phyloP scores from a whole-genome alignment of 2,797 vertebrate species.

The Fistularia tabacaria region DNA sequence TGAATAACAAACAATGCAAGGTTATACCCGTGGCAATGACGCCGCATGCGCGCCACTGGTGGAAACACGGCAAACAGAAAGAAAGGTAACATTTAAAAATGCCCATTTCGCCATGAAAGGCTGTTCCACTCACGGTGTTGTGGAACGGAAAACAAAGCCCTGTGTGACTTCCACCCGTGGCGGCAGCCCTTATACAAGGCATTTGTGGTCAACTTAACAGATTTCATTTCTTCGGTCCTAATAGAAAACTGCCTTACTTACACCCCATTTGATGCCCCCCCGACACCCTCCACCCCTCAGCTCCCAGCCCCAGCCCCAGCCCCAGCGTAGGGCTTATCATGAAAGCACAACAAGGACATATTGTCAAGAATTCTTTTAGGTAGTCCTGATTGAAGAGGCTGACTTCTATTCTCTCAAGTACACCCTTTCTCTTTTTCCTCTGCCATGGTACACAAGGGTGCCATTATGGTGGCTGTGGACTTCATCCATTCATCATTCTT shows the following conservation, averaged over 20 bases:
- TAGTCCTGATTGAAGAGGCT: slow-evolving; percentile 76
- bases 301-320: slow-evolving; percentile 36
- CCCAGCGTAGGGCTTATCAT: slow-evolving; percentile 70
- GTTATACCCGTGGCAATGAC: slow-evolving; percentile 3
- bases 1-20: slow-evolving; percentile 7
- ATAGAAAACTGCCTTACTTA: slow-evolving; percentile 59
- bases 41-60: slow-evolving; percentile 17
- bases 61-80: slow-evolving; percentile 25
- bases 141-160: slow-evolving; percentile 38
- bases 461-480: slow-evolving; percentile 67
- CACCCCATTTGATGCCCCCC: slow-evolving; percentile 60
- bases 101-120: slow-evolving; percentile 26
- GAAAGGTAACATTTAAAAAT: slow-evolving; percentile 36
- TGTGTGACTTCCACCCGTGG: slow-evolving; percentile 53
- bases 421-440: slow-evolving; percentile 57
- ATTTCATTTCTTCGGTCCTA: slow-evolving; percentile 62
- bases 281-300: slow-evolving; percentile 31
- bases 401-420: slow-evolving; percentile 69
- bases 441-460: slow-evolving; percentile 64
- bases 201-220: slow-evolving; percentile 69
- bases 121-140: slow-evolving; percentile 39
- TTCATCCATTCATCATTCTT: slow-evolving; percentile 73
- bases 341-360: slow-evolving; percentile 77
- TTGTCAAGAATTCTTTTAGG: slow-evolving; percentile 75
- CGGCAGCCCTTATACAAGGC: slow-evolving; percentile 50